Percentiles rank a stretch among this genome's conserved stretches.
phyloP scores from a whole-genome alignment of 2,797 vertebrate genomes.

The Lithobates sylvaticus region DNA sequence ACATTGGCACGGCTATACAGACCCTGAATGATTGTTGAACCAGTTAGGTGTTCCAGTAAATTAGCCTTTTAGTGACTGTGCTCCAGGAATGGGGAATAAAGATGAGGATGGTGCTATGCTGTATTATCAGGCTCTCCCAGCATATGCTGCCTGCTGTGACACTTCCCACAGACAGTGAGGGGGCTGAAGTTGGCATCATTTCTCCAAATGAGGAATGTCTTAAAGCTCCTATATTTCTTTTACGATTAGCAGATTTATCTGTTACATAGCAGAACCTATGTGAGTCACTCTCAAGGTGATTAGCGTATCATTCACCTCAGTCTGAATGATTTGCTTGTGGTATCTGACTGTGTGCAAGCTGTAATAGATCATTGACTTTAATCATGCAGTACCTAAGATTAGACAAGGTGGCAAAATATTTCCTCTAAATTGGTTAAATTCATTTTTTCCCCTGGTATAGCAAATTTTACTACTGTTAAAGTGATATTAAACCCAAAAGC shows the following conservation, averaged over 20 bases:
- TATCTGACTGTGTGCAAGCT: not conserved
- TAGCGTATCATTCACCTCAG: not conserved
- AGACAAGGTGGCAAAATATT: not conserved
- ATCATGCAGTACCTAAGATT: not conserved
- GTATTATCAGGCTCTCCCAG: constrained; percentile 19
- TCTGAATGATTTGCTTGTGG: not conserved
- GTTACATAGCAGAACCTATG: not conserved
- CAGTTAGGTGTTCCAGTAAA: not conserved
- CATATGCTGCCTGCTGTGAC: constrained; percentile 31
- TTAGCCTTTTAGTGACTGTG: not conserved
- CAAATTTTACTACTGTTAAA: no score
- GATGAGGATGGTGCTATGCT: not conserved
- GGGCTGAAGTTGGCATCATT: constrained; percentile 35
- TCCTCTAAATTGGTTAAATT: not conserved
- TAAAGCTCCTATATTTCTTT: not conserved
- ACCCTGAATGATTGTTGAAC: not conserved
- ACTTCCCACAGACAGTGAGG: constrained; percentile 49
- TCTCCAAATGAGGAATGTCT: constrained; percentile 11
- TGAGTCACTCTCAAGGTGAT: constrained; percentile 15
- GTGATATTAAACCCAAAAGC: no score
- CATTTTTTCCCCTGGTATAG: no score
- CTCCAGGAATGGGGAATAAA: not conserved
- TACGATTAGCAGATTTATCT: not conserved
- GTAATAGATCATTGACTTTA: not conserved
- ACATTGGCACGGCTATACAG: not conserved